phyloP scores from a whole-genome alignment of 2,113 vertebrate species.

The Ancistrus triradiatus region DNA sequence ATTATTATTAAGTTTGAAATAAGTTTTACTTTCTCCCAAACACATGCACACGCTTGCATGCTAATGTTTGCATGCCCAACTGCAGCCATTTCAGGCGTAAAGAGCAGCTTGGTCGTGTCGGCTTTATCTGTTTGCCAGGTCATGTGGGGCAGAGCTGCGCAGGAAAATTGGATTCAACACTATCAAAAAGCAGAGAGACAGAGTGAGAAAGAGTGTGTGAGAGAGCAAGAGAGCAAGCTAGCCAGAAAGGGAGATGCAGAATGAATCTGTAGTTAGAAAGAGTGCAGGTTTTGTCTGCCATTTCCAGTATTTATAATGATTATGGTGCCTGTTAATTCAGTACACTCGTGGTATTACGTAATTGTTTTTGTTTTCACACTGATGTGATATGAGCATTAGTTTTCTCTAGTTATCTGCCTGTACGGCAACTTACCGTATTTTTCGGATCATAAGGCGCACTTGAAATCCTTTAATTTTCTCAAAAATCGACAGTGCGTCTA shows the following conservation, averaged over 20 bases:
- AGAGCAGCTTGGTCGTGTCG: slow-evolving; percentile 57
- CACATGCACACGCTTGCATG: slow-evolving; percentile 23
- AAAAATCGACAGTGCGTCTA: no score
- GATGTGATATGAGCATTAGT: no score
- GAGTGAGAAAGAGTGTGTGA: slow-evolving; percentile 37
- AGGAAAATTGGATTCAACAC: slow-evolving; percentile 64
- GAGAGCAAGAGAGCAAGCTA: slow-evolving; percentile 10
- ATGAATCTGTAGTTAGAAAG: slow-evolving; percentile 6
- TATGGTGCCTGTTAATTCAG: background rate
- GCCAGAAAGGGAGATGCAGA: background rate
- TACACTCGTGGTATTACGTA: background rate
- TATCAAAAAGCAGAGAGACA: slow-evolving; percentile 53
- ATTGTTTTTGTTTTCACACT: no score
- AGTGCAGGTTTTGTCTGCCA: background rate
- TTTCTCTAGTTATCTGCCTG: no score
- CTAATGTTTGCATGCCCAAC: slow-evolving; percentile 36
- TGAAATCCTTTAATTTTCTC: no score
- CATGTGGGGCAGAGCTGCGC: slow-evolving; percentile 54
- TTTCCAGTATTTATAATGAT: background rate
- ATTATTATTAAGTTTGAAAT: no score
- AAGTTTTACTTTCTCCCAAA: no score
- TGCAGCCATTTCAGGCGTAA: slow-evolving; percentile 57
- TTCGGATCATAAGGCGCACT: no score
- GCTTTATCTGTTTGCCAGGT: slow-evolving; percentile 68
- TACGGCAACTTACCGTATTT: no score